Conservation (phyloP, 2,888 invertebrate species). For the Dioctria linearis region DNA sequence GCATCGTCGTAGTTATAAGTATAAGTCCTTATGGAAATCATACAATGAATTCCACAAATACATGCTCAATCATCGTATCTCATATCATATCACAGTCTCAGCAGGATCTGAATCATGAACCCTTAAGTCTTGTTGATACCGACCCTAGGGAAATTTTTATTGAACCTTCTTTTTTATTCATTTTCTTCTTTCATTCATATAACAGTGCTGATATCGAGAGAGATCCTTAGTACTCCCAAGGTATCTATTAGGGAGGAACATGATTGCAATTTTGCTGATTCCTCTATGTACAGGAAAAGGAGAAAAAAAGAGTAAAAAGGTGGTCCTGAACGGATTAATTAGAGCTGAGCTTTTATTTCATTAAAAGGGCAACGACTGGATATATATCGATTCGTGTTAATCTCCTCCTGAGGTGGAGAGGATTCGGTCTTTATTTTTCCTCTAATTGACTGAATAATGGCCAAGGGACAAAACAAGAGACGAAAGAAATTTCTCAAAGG, state of each 20-base stretch:
- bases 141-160: constrained; percentile 7
- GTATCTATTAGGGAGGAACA: constrained; percentile 43
- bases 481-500: not conserved
- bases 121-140: not conserved
- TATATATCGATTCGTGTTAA: constrained; percentile 19
- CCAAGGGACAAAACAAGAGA: not conserved
- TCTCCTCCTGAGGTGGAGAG: not conserved
- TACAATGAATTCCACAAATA: not conserved
- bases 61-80: not conserved
- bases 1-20: not conserved
- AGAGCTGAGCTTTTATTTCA: constrained; percentile 46
- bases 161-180: constrained; percentile 1
- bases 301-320: constrained; percentile 1
- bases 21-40: constrained; percentile 29
- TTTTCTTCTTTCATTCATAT: not conserved
- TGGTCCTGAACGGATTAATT: constrained; percentile 46
- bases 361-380: constrained; percentile 24
- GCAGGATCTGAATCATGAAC: not conserved
- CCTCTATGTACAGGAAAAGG: not conserved
- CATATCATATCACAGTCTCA: not conserved
- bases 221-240: constrained; percentile 45
- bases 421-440: constrained; percentile 21
- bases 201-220: constrained; percentile 6
- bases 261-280: constrained; percentile 47
- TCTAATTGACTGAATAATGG: constrained; percentile 34